Evolutionary conservation across 2,888 invertebrate species (phyloP).

Genomic region (Mesorhabditis belari): DNA sequence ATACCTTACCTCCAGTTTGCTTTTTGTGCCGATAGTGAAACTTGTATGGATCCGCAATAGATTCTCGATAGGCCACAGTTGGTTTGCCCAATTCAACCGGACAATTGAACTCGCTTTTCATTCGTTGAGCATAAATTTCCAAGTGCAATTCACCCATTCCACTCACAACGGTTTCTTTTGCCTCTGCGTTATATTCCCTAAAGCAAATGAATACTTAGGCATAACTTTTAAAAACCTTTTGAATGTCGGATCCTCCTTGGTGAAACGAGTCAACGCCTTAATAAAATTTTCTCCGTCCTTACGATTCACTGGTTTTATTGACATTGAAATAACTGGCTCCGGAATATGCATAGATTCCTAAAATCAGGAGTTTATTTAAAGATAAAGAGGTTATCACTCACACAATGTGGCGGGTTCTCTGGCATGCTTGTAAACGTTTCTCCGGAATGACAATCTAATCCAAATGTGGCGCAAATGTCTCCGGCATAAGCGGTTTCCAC

Average conservation of each 20-base stretch:
- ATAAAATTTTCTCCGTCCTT: constrained; percentile 76
- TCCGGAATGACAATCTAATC: constrained; percentile 87
- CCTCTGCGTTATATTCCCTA: constrained; percentile 73
- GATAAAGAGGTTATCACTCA: constrained; percentile 20
- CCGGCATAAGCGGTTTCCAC: constrained; percentile 81
- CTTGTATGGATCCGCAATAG: constrained; percentile 67
- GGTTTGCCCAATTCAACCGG: constrained; percentile 86
- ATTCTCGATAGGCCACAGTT: constrained; percentile 87
- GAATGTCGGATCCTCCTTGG: constrained; percentile 84
- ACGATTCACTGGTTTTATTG: constrained; percentile 62
- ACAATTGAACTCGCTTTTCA: constrained; percentile 92
- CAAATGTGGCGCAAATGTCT: constrained; percentile 94
- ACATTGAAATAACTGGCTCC: constrained; percentile 96
- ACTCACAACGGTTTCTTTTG: constrained; percentile 87
- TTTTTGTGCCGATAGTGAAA: constrained; percentile 92
- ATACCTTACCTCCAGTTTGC: constrained; percentile 89
- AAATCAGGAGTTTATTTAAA: too few species aligned
- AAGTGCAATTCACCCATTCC: constrained; percentile 99
- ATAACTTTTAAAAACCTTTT: neutral
- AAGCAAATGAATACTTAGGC: neutral
- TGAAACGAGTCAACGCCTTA: constrained; percentile 83
- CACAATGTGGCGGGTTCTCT: constrained; percentile 42
- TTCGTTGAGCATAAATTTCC: constrained; percentile 93
- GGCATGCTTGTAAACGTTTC: constrained; percentile 50
- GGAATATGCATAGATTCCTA: constrained; percentile 88